phyloP scores from a whole-genome alignment of 2,113 vertebrate genomes.

The Pholis gunnellus region DNA sequence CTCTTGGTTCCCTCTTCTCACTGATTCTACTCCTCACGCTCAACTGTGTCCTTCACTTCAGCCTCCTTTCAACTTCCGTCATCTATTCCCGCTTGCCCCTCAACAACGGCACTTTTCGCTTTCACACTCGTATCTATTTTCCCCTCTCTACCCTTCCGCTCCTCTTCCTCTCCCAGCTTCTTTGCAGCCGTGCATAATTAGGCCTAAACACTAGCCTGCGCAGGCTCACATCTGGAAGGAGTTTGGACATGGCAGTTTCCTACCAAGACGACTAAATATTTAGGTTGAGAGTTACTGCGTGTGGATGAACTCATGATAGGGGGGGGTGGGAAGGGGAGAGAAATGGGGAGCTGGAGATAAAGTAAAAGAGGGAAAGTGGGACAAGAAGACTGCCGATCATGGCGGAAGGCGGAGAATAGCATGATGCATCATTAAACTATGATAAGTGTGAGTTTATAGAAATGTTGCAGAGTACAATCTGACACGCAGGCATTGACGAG shows the following conservation, averaged over 20 bases:
- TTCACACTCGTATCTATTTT: constrained; percentile 59
- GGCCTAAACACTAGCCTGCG: constrained; percentile 83
- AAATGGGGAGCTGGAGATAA: constrained; percentile 64
- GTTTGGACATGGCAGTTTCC: constrained; percentile 89
- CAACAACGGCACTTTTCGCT: constrained; percentile 38
- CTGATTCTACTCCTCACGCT: constrained; percentile 41
- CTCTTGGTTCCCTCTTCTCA: constrained; percentile 50
- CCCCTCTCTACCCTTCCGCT: constrained; percentile 54
- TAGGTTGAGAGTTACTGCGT: constrained; percentile 89
- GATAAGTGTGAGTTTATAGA: constrained; percentile 40
- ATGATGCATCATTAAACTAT: constrained; percentile 31
- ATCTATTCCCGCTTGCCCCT: constrained; percentile 33
- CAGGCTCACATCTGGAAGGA: constrained; percentile 88
- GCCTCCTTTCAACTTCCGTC: constrained; percentile 41
- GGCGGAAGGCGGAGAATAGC: constrained; percentile 34
- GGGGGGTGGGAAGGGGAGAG: constrained; percentile 63
- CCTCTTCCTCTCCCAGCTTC: constrained; percentile 74
- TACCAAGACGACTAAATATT: constrained; percentile 89
- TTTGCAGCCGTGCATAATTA: constrained; percentile 86
- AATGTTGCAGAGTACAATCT: constrained; percentile 5
- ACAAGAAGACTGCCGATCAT: constrained; percentile 19
- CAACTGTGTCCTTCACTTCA: constrained; percentile 42
- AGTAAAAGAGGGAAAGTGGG: constrained; percentile 66
- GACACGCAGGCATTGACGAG: not conserved
- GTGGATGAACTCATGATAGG: constrained; percentile 86